Conservation (phyloP, 2,113 vertebrate genomes). For the Neopipo cinnamomea region DNA sequence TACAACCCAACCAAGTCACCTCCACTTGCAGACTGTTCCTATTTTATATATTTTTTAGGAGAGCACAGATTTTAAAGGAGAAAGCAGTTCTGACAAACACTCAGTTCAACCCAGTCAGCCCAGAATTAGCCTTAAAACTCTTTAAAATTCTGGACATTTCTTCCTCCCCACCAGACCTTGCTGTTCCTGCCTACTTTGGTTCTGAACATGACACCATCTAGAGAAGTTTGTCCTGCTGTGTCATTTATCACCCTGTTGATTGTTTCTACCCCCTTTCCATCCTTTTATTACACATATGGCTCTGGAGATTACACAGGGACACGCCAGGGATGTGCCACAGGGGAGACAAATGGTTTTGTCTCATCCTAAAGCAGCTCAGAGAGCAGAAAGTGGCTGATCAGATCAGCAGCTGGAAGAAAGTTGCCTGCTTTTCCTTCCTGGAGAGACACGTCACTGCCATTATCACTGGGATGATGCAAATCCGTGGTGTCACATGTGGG, state of each 20-base stretch:
- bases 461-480: neutral
- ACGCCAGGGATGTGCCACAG: neutral
- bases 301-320: neutral
- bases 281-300: neutral
- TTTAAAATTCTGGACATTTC: neutral
- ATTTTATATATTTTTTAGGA: neutral
- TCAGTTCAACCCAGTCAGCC: neutral
- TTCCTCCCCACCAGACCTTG: neutral
- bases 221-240: neutral
- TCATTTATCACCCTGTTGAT: neutral
- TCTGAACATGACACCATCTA: neutral
- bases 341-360: neutral
- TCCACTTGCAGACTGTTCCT: neutral
- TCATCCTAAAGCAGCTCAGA: neutral
- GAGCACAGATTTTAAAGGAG: neutral
- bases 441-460: neutral
- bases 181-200: accelerated
- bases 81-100: neutral
- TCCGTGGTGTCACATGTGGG: accelerated
- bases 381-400: neutral
- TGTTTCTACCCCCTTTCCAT: neutral
- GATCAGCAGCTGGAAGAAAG: neutral
- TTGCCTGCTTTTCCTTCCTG: neutral
- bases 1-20: neutral
- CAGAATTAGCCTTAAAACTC: neutral